Evolutionary conservation across 1,140 invertebrate genomes (phyloP), one percentile per base, ranked within the genome.

Genomic region (Cotesia typhae): DNA sequence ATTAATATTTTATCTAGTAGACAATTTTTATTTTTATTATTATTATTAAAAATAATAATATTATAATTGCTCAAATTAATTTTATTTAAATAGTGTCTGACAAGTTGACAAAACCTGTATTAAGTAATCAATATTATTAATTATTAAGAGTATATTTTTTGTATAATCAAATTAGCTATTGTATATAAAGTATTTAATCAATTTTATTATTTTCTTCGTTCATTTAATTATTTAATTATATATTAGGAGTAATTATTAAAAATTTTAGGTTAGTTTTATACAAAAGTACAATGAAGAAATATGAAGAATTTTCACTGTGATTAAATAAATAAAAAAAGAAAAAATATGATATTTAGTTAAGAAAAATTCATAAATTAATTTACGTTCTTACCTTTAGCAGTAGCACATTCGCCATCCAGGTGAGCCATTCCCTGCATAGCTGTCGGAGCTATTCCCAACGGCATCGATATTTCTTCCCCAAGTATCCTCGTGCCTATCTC

Each of bases 381-480:
- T 10, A 64, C 64, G 3, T 5, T 70, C 70, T 77, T 87, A 95
- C 94, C 94, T 91, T 85, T 92, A 1, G 90, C 95, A 83, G 91
- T 95, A 53, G 93, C 96, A 71, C 91, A 87, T 89, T 99, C 96
- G 9, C 97, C 97, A 61, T 96, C 93, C 1, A 92, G 90, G 88
- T 97, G 93, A 0, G 96, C 95, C 94, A 99, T 94, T 78, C 90
- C 90, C 80, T 98, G 96, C 94, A 98, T 96, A 0, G 96, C 96
- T 4, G 95, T 94, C 1, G 97, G 96, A 0, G 96, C 91, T 66
- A 98, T 92, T 4, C 95, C 95, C 35, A 98, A 83, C 0, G 97
- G 97, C 87, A 95, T 92, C 3, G 90, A 87, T 14, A 97, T 87
- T 68, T 85, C 89, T 57, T 91, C 77, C 0, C 94, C 94, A 7